A percentile compares a stretch with the other conserved stretches of the same genome.
Conservation (phyloP, 2,797 vertebrate species). For the Helostoma temminkii region DNA sequence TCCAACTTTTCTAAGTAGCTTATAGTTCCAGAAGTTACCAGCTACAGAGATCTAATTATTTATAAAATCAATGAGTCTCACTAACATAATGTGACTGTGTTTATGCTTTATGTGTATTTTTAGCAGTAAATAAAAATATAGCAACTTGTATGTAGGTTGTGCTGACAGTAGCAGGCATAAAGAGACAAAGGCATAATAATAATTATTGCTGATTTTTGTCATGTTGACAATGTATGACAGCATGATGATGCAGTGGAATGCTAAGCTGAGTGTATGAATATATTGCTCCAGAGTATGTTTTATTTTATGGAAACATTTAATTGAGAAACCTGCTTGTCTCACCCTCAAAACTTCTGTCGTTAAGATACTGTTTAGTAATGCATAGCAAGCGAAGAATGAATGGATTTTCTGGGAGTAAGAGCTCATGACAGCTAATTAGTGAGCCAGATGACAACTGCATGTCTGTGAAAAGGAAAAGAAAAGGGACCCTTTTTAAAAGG, state of each 20-base stretch:
- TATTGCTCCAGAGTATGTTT: background rate
- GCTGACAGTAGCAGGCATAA: no score
- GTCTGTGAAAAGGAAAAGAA: slow-evolving; percentile 13
- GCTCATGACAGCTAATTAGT: slow-evolving; percentile 75
- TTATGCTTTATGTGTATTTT: no score
- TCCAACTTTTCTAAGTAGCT: background rate
- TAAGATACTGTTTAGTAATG: slow-evolving; percentile 35
- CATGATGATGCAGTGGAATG: slow-evolving; percentile 16
- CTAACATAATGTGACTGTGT: no score
- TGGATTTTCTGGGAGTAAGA: slow-evolving; percentile 61
- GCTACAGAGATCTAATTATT: no score
- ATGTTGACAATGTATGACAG: slow-evolving; percentile 18
- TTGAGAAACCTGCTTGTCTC: slow-evolving; percentile 1
- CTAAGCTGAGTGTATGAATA: background rate
- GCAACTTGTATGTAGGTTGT: no score
- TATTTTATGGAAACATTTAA: no score
- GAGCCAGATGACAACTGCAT: slow-evolving; percentile 41
- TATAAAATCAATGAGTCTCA: no score
- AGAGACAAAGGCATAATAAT: no score
- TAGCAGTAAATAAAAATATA: no score
- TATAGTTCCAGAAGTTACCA: background rate
- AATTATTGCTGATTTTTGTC: background rate
- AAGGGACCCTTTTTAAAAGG: slow-evolving; percentile 33
- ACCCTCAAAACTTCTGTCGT: slow-evolving; percentile 25
- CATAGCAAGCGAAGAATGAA: slow-evolving; percentile 55